Conservation (phyloP, 2,888 invertebrate species). For the Hirudinaria manillensis region DNA sequence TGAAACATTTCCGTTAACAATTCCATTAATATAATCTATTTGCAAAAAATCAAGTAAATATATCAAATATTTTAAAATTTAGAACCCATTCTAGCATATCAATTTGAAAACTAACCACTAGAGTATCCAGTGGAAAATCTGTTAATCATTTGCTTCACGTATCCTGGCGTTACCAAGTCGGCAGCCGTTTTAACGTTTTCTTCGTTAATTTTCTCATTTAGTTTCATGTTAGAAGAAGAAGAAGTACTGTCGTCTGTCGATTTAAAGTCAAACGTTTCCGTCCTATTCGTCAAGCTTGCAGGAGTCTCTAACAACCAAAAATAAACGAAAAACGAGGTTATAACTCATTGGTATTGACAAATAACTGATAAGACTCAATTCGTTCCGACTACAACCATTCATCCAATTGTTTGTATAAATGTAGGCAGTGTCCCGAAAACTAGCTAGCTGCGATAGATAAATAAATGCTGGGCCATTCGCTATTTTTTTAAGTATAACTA, state of each 20-base stretch:
- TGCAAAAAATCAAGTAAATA: not conserved
- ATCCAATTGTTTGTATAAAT: too few relatives aligned
- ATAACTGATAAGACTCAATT: too few relatives aligned
- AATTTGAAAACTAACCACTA: slow-evolving; percentile 10
- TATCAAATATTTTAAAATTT: not conserved
- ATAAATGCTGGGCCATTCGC: too few relatives aligned
- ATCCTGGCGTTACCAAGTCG: slow-evolving; percentile 19
- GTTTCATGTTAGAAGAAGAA: slow-evolving; percentile 17
- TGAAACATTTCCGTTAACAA: not conserved
- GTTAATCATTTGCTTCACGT: slow-evolving; percentile 27
- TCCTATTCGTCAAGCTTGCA: too few relatives aligned
- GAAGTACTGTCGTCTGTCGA: not conserved
- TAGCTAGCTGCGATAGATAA: too few relatives aligned
- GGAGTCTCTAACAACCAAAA: too few relatives aligned
- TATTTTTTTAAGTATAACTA: too few relatives aligned
- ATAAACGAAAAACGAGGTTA: too few relatives aligned
- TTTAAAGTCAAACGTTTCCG: too few relatives aligned
- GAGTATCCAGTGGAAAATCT: slow-evolving; percentile 21
- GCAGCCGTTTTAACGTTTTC: slow-evolving; percentile 16
- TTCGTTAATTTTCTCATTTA: slow-evolving; percentile 17
- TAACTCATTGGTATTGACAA: too few relatives aligned
- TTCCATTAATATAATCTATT: slow-evolving; percentile 3
- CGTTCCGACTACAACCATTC: too few relatives aligned
- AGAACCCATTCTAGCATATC: not conserved
- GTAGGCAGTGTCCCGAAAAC: too few relatives aligned